phyloP scores from a whole-genome alignment of 2,888 invertebrate genomes.

The Drosophila engyochracea region DNA sequence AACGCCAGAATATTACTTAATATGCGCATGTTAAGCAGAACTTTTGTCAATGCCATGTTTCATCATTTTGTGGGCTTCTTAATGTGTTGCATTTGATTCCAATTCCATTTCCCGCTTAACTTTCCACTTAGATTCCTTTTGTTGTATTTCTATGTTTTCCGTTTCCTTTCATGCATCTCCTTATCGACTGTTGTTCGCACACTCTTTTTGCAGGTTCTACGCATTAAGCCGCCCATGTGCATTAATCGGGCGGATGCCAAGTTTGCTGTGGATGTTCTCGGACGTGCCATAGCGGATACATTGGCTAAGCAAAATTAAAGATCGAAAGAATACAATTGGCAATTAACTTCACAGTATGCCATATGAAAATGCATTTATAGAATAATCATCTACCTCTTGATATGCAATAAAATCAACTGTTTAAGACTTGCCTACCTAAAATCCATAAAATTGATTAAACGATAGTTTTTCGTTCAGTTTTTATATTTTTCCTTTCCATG shows the following conservation, averaged over 20 bases:
- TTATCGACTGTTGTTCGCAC: conserved; percentile 17
- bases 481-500: neutral
- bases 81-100: neutral
- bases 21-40: neutral
- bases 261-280: conserved; percentile 89
- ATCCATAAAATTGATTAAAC: neutral
- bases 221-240: conserved; percentile 99
- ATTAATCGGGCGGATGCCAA: conserved; percentile 94
- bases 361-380: conserved; percentile 41
- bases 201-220: conserved; percentile 89
- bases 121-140: neutral
- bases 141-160: conserved; percentile 2
- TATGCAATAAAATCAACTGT: conserved; percentile 32
- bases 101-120: neutral
- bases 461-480: neutral
- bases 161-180: conserved; percentile 19
- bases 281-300: conserved; percentile 86
- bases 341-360: conserved; percentile 7
- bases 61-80: neutral
- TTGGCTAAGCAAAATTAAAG: conserved; percentile 54
- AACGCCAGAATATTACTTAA: neutral
- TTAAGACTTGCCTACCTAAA: neutral
- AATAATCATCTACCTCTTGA: conserved; percentile 12
- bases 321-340: conserved; percentile 3
- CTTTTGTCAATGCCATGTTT: neutral